These are phyloP conservation scores for Knipowitschia caucasica DNA, from an alignment of 2,797 vertebrate species.

Conservation along the genomic window DNA sequence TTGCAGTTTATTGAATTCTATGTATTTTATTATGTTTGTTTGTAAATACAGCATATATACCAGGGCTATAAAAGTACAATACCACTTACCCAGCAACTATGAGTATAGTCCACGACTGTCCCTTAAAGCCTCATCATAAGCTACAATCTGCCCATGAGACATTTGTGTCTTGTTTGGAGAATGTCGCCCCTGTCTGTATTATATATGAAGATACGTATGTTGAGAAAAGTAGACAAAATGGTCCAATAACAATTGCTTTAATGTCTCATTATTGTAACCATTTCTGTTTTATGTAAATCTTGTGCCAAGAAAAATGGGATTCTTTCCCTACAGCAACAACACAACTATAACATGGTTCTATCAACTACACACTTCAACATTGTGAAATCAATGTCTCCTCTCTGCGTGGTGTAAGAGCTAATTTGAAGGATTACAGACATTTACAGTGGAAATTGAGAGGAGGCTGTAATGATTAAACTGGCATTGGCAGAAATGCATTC, in stretches of 20 bases:
- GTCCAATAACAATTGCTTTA: background rate
- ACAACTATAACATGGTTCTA: background rate
- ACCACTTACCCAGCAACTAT: no score
- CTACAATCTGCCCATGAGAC: background rate
- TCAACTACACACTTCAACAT: background rate
- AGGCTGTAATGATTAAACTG: conserved; percentile 3
- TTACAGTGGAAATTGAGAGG: conserved; percentile 8
- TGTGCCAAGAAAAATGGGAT: background rate
- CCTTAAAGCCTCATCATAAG: background rate
- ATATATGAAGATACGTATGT: background rate
- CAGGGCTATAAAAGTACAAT: no score
- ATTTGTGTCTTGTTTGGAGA: background rate
- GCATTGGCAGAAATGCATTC: conserved; percentile 7
- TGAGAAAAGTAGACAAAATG: background rate
- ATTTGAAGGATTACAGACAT: conserved; percentile 14
- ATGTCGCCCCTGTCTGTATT: background rate
- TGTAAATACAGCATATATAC: no score
- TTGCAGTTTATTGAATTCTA: background rate
- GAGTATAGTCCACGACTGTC: no score
- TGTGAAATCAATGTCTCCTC: background rate
- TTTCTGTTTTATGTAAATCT: background rate
- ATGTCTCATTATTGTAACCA: background rate
- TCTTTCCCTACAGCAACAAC: background rate
- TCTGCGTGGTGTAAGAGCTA: conserved; percentile 3
- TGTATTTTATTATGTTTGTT: background rate